Base-by-base conservation (phyloP, 2,888 invertebrate species). In the Ennomos fuscantarius region DNA sequence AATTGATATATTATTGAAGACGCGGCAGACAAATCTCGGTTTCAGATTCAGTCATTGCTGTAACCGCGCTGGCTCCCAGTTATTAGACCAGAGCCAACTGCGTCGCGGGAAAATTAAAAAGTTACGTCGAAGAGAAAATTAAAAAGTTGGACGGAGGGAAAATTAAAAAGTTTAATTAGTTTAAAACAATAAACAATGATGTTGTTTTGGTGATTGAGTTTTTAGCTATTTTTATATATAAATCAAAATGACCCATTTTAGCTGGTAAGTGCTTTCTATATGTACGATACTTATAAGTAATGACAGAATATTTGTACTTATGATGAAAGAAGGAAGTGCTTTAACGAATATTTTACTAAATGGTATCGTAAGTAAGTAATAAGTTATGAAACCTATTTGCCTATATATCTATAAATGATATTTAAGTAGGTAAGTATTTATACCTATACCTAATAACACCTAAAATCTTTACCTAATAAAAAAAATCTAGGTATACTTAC, bases 1-100 rank as follows among this genome's bases (percentile, higher is more conserved):
- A 87, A 89, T 89, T 89, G 87, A 88, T 82, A 79, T 81, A 81
- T 78, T 72, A 69, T 69, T 63, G 68, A 65, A 65, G 52, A 66
- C 65, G 68, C 60, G 44, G 43, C 54, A 48, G 66, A 67, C 73
- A 84, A 86, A 86, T 85, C 82, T 82, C 79, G 55, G 79, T 72
- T 74, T 75, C 78, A 76, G 73, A 24, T 24, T 10, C 32, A 55
- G 31, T 42, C 15, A 24, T 43, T 53, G 24, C 24, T 24, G 24
- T 40, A 37, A 49, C 10, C 33, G 12, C 43, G 32, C 46, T 39
- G 47, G 40, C 41, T 49, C 40, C 34, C 36, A 37, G 31, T 41
- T 51, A 48, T 50, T 60, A 32, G 55, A 57, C 44, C 32, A 40
- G 60, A 42, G 46, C 32, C 32, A 11, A 37, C 34, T 44, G 39